A percentile compares a stretch with the other conserved stretches of the same genome.
These are phyloP conservation scores for Anagyrus pseudococci DNA, from an alignment of 2,888 invertebrate species.

Conservation along the genomic window DNA sequence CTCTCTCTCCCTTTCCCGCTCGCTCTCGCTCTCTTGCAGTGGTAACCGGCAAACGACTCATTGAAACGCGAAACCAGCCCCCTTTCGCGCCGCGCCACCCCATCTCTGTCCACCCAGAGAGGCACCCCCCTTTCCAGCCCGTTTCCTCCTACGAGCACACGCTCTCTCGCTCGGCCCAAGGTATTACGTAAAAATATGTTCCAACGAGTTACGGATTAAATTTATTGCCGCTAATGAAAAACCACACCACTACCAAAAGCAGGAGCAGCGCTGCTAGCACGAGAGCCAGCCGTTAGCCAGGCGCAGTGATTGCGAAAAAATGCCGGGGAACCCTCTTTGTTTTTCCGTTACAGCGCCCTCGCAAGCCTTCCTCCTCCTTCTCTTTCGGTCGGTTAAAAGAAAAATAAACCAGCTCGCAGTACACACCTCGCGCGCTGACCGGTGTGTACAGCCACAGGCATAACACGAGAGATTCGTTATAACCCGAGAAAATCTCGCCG, in stretches of 20 bases:
- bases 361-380: no score
- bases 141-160: not conserved
- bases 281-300: no score
- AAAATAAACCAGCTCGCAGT: not conserved
- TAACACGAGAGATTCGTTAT: no score
- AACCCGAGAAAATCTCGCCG: no score
- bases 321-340: slow-evolving; percentile 2
- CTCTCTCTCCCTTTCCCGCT: no score
- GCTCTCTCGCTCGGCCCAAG: slow-evolving; percentile 8
- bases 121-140: not conserved
- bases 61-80: slow-evolving; percentile 17
- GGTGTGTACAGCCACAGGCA: no score
- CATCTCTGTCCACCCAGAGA: no score
- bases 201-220: slow-evolving; percentile 23
- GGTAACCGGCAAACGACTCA: no score
- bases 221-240: slow-evolving; percentile 33
- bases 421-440: no score
- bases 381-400: no score
- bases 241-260: no score
- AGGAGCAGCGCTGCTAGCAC: not conserved
- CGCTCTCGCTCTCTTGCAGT: no score
- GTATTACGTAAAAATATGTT: slow-evolving; percentile 36
- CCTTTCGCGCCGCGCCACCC: not conserved
- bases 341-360: not conserved
- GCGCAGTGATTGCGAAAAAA: slow-evolving; percentile 29